Base-by-base conservation (phyloP, 2,888 invertebrate species). In the Lochmaea crataegi region DNA sequence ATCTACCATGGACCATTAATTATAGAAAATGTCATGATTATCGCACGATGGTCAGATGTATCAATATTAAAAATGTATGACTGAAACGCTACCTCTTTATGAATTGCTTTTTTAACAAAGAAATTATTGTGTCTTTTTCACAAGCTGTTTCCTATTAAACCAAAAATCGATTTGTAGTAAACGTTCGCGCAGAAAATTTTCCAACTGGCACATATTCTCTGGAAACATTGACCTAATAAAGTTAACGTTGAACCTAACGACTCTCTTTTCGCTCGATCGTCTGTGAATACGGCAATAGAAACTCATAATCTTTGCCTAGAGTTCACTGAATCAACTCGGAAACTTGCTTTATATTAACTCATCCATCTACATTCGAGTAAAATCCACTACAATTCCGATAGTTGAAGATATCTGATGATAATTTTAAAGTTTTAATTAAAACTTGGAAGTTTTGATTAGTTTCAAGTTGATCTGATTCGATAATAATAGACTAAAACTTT, bases 201-300 rank as follows among this genome's bases (percentile, higher is more conserved):
- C 65, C 48, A 51, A 65, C 45, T 63, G 63, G 63, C 65, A 65
- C 51, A 65, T 51, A 26, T 65, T 65, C 65, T 65, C 12, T 41
- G 64, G 48, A 64, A 41, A 65, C 65, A 65, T 65, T 65, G 65
- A 65, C 65, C 65, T 51, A 65, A 48, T 65, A 65, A 65, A 51
- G 65, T 65, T 51, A 65, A 65, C 65, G 65, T 51, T 32, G 65
- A 48, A 63, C 42, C 61, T 63, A 63, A 63, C 61, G 42, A 63
- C n/a, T 12, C 61, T 63, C 42, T 41, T 63, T 63, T 41, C 65
- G 26, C 12, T 26, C 51, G 65, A 65, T 48, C 14, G 48, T 32
- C 65, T 51, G 65, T 51, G 22, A 65, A 65, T 65, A 65, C 4
- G 18, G n/a, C 48, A 7, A 48, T n/a, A 48, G 48, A 48, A 12